A percentile compares a stretch with the other conserved stretches of the same genome.
phyloP scores from a whole-genome alignment of 1,140 invertebrate genomes.

The Spodoptera frugiperda region DNA sequence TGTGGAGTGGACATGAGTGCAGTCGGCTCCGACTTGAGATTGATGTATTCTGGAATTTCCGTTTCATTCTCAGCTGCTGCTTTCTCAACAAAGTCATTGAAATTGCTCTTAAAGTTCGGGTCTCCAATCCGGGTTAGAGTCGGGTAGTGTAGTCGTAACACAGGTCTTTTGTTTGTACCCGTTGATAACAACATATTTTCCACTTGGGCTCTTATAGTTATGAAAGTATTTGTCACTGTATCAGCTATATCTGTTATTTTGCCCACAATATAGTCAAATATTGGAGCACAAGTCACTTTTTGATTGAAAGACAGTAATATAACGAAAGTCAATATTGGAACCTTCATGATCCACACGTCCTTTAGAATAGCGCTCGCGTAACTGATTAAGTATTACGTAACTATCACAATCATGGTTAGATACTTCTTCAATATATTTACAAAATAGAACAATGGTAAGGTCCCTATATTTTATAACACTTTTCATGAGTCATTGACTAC shows the following conservation, averaged over 20 bases:
- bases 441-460: slow-evolving; percentile 33
- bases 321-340: slow-evolving; percentile 40
- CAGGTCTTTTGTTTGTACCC: background rate
- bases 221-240: slow-evolving; percentile 50
- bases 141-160: too few species aligned
- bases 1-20: slow-evolving; percentile 78
- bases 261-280: slow-evolving; percentile 54
- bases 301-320: slow-evolving; percentile 43
- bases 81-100: slow-evolving; percentile 38
- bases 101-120: background rate
- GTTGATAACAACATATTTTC: slow-evolving; percentile 45
- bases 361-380: background rate
- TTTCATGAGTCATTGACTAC: slow-evolving; percentile 22
- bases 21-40: slow-evolving; percentile 57
- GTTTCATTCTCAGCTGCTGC: slow-evolving; percentile 49
- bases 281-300: slow-evolving; percentile 36
- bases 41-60: slow-evolving; percentile 47
- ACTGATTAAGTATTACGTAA: slow-evolving; percentile 28
- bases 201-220: slow-evolving; percentile 52
- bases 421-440: slow-evolving; percentile 10
- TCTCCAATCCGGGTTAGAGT: background rate
- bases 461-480: slow-evolving; percentile 25
- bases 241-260: slow-evolving; percentile 57
- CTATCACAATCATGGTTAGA: slow-evolving; percentile 23
- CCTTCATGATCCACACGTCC: slow-evolving; percentile 35